Evolutionary conservation across 2,888 invertebrate genomes (phyloP).

Genomic region (Pristionchus japonicus): DNA sequence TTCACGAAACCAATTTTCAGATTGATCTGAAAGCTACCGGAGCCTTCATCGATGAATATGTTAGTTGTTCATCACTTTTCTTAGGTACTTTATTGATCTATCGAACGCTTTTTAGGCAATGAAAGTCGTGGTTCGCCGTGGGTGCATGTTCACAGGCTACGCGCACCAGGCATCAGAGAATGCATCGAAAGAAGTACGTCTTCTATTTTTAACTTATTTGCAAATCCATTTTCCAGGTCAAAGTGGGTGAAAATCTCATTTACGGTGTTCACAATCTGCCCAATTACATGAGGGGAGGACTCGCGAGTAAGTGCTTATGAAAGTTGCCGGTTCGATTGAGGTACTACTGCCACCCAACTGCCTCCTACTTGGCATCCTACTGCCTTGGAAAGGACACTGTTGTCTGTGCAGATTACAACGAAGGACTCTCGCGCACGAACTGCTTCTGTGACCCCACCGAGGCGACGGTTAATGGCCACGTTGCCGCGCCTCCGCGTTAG

Average conservation of each 20-base stretch:
- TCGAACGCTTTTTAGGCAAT: background rate
- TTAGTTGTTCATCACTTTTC: background rate
- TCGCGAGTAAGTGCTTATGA: background rate
- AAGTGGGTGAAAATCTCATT: background rate
- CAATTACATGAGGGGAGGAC: background rate
- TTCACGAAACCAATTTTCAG: background rate
- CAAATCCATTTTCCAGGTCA: background rate
- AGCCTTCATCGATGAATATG: background rate
- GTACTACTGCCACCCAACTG: too few species aligned
- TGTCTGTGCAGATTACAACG: too few species aligned
- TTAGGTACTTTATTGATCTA: background rate
- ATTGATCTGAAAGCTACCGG: background rate
- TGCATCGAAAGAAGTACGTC: background rate
- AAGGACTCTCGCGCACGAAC: too few species aligned
- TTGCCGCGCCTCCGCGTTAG: too few species aligned
- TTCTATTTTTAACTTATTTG: background rate
- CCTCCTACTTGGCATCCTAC: too few species aligned
- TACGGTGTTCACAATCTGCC: background rate
- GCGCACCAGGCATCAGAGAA: background rate
- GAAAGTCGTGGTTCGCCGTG: background rate
- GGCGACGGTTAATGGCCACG: too few species aligned
- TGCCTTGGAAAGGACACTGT: too few species aligned
- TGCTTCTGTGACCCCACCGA: too few species aligned
- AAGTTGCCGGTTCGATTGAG: too few species aligned
- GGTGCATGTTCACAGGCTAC: background rate